Evolutionary conservation across 2,888 invertebrate genomes (phyloP).

Genomic region (Caenorhabditis zanzibari): DNA sequence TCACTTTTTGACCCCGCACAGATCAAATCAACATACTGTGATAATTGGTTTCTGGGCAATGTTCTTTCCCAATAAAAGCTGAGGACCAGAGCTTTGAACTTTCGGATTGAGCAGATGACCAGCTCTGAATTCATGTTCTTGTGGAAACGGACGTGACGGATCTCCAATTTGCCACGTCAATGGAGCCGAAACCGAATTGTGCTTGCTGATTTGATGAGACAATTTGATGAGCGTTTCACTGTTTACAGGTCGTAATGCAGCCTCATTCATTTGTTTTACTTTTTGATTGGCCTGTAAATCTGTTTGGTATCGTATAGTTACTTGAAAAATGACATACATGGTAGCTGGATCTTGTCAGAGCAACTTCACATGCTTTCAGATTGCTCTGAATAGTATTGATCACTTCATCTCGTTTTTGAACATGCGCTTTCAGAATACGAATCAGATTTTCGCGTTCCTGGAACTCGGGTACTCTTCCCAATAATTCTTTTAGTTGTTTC

Average conservation of each 20-base stretch:
- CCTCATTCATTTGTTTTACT: slow-evolving; percentile 72
- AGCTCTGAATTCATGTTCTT: slow-evolving; percentile 79
- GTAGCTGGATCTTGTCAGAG: slow-evolving; percentile 72
- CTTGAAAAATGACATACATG: slow-evolving; percentile 65
- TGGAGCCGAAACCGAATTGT: slow-evolving; percentile 79
- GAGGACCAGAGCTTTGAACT: slow-evolving; percentile 30
- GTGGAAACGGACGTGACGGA: slow-evolving; percentile 81
- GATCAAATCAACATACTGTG: slow-evolving; percentile 1
- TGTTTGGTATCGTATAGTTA: too few relatives aligned
- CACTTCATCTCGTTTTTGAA: slow-evolving; percentile 72
- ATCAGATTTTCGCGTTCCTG: slow-evolving; percentile 77
- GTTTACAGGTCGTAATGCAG: slow-evolving; percentile 74
- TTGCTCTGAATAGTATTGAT: slow-evolving; percentile 71
- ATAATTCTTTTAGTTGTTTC: slow-evolving; percentile 49
- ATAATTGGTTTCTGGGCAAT: slow-evolving; percentile 29
- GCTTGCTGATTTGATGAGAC: slow-evolving; percentile 79
- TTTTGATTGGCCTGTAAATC: slow-evolving; percentile 76
- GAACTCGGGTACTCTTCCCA: slow-evolving; percentile 71
- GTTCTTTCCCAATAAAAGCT: slow-evolving; percentile 42
- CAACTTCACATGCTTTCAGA: slow-evolving; percentile 73
- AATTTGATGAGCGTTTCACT: slow-evolving; percentile 79
- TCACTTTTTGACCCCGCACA: too few relatives aligned
- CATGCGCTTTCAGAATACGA: slow-evolving; percentile 67
- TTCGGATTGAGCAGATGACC: slow-evolving; percentile 64
- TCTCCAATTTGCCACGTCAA: slow-evolving; percentile 79